Evolutionary conservation across 2,888 invertebrate genomes (phyloP).

Genomic region (Apomyelois bistriatella): DNA sequence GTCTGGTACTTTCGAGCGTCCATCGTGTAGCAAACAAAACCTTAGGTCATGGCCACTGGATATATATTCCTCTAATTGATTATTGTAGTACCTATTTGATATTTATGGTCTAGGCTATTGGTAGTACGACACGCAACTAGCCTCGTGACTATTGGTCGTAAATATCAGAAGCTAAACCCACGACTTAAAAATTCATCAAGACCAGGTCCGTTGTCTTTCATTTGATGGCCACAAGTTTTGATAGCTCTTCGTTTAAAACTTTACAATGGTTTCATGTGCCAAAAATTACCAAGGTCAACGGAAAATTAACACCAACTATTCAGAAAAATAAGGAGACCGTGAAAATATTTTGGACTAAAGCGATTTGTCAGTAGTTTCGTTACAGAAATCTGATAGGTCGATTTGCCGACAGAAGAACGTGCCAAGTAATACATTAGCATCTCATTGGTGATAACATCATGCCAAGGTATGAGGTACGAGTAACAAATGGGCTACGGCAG

Average conservation of each 20-base stretch:
- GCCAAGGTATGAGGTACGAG: conserved; percentile 47
- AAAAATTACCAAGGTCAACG: conserved; percentile 42
- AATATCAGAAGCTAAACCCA: conserved; percentile 26
- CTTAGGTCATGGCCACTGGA: conserved; percentile 68
- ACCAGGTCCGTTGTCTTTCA: conserved; percentile 8
- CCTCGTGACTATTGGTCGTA: conserved; percentile 24
- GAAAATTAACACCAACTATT: conserved; percentile 30
- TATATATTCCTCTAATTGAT: conserved; percentile 55
- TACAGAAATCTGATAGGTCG: conserved; percentile 59
- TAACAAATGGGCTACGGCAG: conserved; percentile 36
- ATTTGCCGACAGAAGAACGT: conserved; percentile 44
- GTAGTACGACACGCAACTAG: conserved; percentile 33
- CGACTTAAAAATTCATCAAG: not conserved
- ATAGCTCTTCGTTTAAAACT: conserved; percentile 8
- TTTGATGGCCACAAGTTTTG: conserved; percentile 7
- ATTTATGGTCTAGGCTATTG: conserved; percentile 39
- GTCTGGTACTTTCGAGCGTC: conserved; percentile 69
- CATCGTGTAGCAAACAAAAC: conserved; percentile 67
- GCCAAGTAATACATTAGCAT: conserved; percentile 76
- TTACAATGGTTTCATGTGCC: conserved; percentile 26
- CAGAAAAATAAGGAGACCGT: conserved; percentile 40
- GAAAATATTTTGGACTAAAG: conserved; percentile 39
- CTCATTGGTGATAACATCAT: conserved; percentile 60
- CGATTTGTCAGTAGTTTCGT: conserved; percentile 34
- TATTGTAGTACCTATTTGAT: conserved; percentile 34